Base-by-base conservation (phyloP, 1,140 invertebrate species). In the Scaptomyza hsui region DNA sequence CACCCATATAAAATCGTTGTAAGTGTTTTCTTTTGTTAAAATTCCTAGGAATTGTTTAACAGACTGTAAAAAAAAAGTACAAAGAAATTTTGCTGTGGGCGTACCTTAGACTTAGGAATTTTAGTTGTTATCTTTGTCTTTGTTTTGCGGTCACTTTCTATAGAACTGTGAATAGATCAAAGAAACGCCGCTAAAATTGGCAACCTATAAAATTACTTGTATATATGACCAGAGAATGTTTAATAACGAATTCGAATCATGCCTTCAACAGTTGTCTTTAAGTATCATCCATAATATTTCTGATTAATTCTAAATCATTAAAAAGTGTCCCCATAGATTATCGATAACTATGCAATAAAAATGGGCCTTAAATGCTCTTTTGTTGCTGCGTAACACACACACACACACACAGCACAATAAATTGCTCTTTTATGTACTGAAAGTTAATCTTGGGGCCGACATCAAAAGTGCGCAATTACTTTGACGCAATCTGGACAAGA, bases 401-500 rank as follows among this genome's bases (percentile, higher is more conserved):
- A n/a, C n/a, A n/a, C n/a, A n/a, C n/a, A n/a, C n/a, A n/a, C n/a
- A n/a, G n/a, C 3, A 37, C 32, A 37, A 37, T 37, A 37, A 37
- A 37, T 37, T 37, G 12, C 21, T 19, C 26, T 42, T 71, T 71
- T 56, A 65, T 56, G 18, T 47, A 32, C 37, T 19, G n/a, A 24
- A 32, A 26, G 16, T 16, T 55, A 16, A 47, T 48, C 32, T 21
- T 57, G 37, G 47, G 24, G 21, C 39, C 39, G 29, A 44, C 60
- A 44, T 41, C 41, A 35, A 32, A 13, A 41, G n/a, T 19, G 45
- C 29, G 44, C 68, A 71, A 65, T 71, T 71, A 65, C 45, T 65
- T 60, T 71, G 68, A 71, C 52, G 32, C 52, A 65, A 71, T 71
- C 51, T 71, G n/a, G 15, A 24, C 68, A 42, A 41, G 68, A 71